Evolutionary conservation across 2,113 vertebrate species (phyloP).

Genomic region (Apaloderma vittatum): DNA sequence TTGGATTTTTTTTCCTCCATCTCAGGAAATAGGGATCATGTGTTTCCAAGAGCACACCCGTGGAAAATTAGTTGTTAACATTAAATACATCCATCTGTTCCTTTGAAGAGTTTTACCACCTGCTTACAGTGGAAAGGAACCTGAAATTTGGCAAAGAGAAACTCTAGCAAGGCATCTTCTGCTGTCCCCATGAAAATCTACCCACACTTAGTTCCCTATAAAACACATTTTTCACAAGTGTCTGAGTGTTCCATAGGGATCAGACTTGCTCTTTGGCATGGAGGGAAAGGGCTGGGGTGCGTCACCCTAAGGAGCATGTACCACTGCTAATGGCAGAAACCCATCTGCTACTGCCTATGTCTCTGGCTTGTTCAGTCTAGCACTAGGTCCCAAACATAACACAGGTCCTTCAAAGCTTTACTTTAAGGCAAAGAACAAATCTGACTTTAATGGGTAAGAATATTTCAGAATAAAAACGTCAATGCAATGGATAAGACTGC

Average conservation of each 20-base stretch:
- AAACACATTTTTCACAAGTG: background rate
- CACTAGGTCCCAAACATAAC: background rate
- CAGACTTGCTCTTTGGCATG: fast-evolving
- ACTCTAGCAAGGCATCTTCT: background rate
- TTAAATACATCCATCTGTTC: conserved; percentile 51
- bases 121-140: conserved; percentile 25
- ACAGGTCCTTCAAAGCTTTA: background rate
- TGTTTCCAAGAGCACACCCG: background rate
- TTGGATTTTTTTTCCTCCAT: background rate
- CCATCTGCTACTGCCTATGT: background rate
- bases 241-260: background rate
- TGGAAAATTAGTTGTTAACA: conserved; percentile 50
- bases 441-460: background rate
- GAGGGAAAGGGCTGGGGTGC: background rate
- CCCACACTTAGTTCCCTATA: background rate
- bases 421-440: background rate
- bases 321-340: background rate
- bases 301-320: background rate
- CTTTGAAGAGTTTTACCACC: conserved; percentile 50
- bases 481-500: background rate
- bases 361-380: background rate
- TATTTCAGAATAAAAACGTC: background rate
- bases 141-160: conserved; percentile 1
- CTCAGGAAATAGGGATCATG: conserved; percentile 37
- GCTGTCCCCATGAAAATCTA: background rate